Evolutionary conservation across 2,113 vertebrate species (phyloP), one percentile per base, ranked within the genome.

Genomic region (Ifrita kowaldi): DNA sequence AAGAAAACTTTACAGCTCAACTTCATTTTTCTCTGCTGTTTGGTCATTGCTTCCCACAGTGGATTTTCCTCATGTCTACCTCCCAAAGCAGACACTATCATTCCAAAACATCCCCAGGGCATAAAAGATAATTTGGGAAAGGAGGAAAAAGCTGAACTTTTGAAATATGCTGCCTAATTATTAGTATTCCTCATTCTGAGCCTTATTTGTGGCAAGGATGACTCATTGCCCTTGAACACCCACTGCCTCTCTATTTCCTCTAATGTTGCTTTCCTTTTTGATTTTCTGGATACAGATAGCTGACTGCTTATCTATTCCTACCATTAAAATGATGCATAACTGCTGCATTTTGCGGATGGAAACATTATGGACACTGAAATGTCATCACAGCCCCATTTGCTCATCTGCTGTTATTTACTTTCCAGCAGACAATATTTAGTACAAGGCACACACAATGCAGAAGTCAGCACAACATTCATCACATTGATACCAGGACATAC

Each of bases 351-450:
- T 94, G 65, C 1, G 37, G 88, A 81, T 93, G 88, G 83, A 90
- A 92, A 90, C 85, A 84, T 93, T 96, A 94, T 56, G 88, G 95
- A 80, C 90, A 85, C 82, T 78, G 77, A 97, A 95, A 87, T 90
- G 89, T 76, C 87, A 94, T 91, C 91, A 78, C 53, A 90, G 73
- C 46, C 63, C 87, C 79, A 90, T 97, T 97, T 83, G 41, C 92
- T 97, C 95, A 91, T 93, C 87, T 95, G 68, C 57, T 90, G 83
- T 96, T 95, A 96, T 91, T 96, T 97, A 95, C 87, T 93, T 69
- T 91, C 81, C 75, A 91, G 68, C 87, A 92, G 77, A 89, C 82
- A 84, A 71, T 76, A 60, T 69, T 89, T 69, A 57, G 70, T 89
- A 80, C 83, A 55, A 84, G 62, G 62, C 69, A 37, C 89, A 87